A percentile compares a stretch with the other conserved stretches of the same genome.
Conservation (phyloP, 2,888 invertebrate species). For the Cryptosula pallasiana region DNA sequence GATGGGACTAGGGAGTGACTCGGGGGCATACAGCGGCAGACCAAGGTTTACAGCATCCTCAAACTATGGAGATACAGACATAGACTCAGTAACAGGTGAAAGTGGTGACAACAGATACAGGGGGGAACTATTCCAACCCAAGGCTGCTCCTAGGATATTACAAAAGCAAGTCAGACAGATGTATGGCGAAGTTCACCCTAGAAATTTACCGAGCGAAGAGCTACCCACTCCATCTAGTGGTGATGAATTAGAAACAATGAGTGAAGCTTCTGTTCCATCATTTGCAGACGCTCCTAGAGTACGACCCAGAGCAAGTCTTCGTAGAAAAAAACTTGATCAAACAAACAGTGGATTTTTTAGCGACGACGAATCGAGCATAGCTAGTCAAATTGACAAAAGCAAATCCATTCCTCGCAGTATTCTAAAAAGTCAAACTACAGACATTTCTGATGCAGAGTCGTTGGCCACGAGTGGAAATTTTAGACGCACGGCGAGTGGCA, state of each 20-base stretch:
- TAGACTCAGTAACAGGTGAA: slow-evolving; percentile 10
- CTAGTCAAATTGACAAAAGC: not conserved
- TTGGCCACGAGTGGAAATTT: slow-evolving; percentile 7
- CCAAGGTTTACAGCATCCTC: not conserved
- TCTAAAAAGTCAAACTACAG: not conserved
- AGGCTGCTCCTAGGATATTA: not conserved
- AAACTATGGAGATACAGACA: not conserved
- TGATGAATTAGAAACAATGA: slow-evolving; percentile 19
- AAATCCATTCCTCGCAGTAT: slow-evolving; percentile 1
- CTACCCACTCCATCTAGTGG: slow-evolving; percentile 17
- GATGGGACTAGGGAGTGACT: slow-evolving; percentile 3
- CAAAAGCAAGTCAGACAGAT: slow-evolving; percentile 8
- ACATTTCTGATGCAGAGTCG: slow-evolving; percentile 17
- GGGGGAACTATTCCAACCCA: slow-evolving; percentile 17
- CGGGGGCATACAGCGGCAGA: not conserved
- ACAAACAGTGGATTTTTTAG: slow-evolving; percentile 12
- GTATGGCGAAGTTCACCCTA: slow-evolving; percentile 18
- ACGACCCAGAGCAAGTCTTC: slow-evolving; percentile 6
- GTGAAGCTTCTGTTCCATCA: slow-evolving; percentile 18
- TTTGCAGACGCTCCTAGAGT: slow-evolving; percentile 10
- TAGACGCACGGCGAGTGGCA: slow-evolving; percentile 1
- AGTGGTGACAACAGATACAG: not conserved
- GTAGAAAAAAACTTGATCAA: slow-evolving; percentile 13
- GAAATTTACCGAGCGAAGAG: not conserved
- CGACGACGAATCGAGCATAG: slow-evolving; percentile 7